Percentiles rank a stretch among this genome's conserved stretches.
Conservation (phyloP, 1,140 invertebrate species). For the Belonocnema kinseyi region DNA sequence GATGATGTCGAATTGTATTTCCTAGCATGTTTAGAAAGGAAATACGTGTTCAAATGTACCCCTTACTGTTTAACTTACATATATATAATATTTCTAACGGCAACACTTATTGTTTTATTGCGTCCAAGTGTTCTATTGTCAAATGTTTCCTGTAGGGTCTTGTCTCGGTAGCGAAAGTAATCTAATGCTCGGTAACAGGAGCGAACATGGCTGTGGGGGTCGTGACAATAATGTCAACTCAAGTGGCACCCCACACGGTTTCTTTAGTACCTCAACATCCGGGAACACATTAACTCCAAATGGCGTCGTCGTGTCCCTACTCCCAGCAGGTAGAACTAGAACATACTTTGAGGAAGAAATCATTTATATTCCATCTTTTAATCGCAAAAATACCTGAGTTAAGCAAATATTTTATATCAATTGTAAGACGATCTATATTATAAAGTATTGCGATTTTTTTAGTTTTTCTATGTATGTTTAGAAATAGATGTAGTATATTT, state of each 20-base stretch:
- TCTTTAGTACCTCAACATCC: conserved; percentile 6
- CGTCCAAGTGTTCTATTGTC: conserved; percentile 4
- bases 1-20: too few relatives aligned
- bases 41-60: too few relatives aligned
- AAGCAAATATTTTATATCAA: too few relatives aligned
- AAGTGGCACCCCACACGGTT: conserved; percentile 16
- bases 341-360: background rate
- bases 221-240: conserved; percentile 15
- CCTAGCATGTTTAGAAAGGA: too few relatives aligned
- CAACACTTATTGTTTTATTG: conserved; percentile 1
- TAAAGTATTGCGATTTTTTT: too few relatives aligned
- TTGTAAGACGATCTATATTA: too few relatives aligned
- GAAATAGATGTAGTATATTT: too few relatives aligned
- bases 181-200: conserved; percentile 1
- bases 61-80: too few relatives aligned
- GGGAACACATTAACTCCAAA: conserved; percentile 13
- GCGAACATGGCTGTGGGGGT: background rate
- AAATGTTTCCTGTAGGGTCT: conserved; percentile 19
- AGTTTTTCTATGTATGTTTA: too few relatives aligned
- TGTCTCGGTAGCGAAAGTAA: conserved; percentile 17
- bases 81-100: background rate
- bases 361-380: background rate
- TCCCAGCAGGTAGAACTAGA: background rate
- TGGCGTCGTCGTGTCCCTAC: background rate
- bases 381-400: too few relatives aligned